Evolutionary conservation across 1,140 invertebrate species (phyloP), one percentile per base, ranked within the genome.

Genomic region (Orussus abietinus): DNA sequence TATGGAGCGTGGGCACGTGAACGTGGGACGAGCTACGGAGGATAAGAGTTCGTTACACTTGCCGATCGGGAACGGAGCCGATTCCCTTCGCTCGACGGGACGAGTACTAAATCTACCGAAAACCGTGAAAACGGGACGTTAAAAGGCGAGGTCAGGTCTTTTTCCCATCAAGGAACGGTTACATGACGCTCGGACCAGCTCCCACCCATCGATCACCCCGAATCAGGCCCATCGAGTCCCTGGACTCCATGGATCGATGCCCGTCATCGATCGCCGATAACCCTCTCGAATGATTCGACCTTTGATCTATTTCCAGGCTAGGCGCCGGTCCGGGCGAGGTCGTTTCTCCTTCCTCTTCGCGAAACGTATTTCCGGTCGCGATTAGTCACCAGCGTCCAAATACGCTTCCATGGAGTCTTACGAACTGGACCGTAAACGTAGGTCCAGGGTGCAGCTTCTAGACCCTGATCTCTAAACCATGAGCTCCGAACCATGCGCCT

Each of bases 271-370:
- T n/a, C n/a, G n/a, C n/a, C n/a, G n/a, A n/a, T n/a, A n/a, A n/a
- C n/a, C n/a, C n/a, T n/a, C n/a, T 25, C 22, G 22, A n/a, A 25
- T 6, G 22, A n/a, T 25, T 40, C 57, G 60, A 65, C 55, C 62
- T 64, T 63, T 62, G 60, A 63, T 64, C 60, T 63, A 64, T 64
- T 64, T 62, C 49, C 45, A 47, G 49, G 42, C 15, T 39, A 13
- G 36, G 39, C 38, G 31, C n/a, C n/a, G n/a, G n/a, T n/a, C n/a
- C n/a, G n/a, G n/a, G n/a, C 39, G 38, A 45, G 42, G 19, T 38
- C 33, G 12, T 38, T 44, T 45, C 45, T 43, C 38, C 19, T 33
- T 38, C 31, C 38, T 25, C 19, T 44, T 30, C 33, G 19, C 44
- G 46, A 36, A 37, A 45, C 42, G 41, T 51, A 51, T 55, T 61